Evolutionary conservation across 2,888 invertebrate species (phyloP).

Genomic region (Nemurella pictetii): DNA sequence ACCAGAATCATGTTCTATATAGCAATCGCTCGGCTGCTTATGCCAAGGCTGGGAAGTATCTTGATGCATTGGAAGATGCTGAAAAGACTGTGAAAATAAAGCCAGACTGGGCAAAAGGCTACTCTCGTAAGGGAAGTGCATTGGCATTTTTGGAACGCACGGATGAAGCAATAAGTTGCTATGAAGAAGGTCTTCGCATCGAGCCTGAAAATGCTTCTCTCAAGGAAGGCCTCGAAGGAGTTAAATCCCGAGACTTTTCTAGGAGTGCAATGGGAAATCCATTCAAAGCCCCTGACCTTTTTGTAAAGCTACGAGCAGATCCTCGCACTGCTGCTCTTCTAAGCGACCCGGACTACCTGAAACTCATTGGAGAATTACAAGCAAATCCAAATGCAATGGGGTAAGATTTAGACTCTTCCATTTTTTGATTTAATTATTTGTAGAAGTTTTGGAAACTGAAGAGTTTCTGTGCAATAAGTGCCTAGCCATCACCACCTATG

Average conservation of each 20-base stretch:
- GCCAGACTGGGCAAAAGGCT: slow-evolving; percentile 82
- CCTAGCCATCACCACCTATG: not conserved
- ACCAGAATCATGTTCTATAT: slow-evolving; percentile 82
- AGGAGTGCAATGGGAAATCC: slow-evolving; percentile 54
- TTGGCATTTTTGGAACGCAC: slow-evolving; percentile 73
- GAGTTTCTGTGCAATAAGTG: not conserved
- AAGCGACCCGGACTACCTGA: slow-evolving; percentile 73
- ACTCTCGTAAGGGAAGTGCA: slow-evolving; percentile 87
- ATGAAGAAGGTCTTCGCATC: slow-evolving; percentile 69
- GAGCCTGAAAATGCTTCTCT: slow-evolving; percentile 76
- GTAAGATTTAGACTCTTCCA: slow-evolving; percentile 41
- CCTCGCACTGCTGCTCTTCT: slow-evolving; percentile 71
- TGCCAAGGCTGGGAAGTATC: slow-evolving; percentile 76
- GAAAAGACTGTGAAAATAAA: slow-evolving; percentile 79
- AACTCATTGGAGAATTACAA: slow-evolving; percentile 62
- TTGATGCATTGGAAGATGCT: slow-evolving; percentile 79
- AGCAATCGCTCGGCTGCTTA: slow-evolving; percentile 92
- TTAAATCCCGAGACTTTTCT: slow-evolving; percentile 51
- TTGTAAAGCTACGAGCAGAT: slow-evolving; percentile 65
- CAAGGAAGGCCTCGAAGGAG: slow-evolving; percentile 67
- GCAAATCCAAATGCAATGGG: slow-evolving; percentile 65
- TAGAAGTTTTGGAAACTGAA: not conserved
- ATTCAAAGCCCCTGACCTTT: slow-evolving; percentile 60
- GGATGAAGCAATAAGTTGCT: slow-evolving; percentile 76
- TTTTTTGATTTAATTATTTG: no score